These are phyloP conservation scores for Crocallis elinguaria DNA, from an alignment of 2,888 invertebrate species.

Conservation along the genomic window DNA sequence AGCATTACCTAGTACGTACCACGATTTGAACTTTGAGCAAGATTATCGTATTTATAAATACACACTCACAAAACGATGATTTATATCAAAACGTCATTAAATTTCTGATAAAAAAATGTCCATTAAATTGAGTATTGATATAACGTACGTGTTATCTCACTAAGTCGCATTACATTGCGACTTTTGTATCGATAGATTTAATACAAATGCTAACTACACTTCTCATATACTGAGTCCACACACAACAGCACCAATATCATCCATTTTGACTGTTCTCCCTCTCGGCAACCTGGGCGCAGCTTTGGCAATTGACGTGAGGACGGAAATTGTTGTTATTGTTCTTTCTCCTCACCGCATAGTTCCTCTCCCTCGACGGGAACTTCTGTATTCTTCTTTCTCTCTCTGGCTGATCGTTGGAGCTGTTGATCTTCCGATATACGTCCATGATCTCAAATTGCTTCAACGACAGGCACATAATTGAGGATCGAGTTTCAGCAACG, in stretches of 20 bases:
- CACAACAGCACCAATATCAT: constrained; percentile 30
- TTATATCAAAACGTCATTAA: neutral
- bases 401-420: constrained; percentile 46
- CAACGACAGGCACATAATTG: constrained; percentile 70
- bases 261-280: constrained; percentile 60
- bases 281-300: constrained; percentile 69
- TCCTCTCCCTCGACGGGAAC: constrained; percentile 88
- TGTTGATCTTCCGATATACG: constrained; percentile 64
- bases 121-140: no score
- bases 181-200: neutral
- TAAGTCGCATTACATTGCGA: neutral
- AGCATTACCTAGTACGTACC: neutral
- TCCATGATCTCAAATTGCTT: constrained; percentile 76
- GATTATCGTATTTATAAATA: neutral
- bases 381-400: constrained; percentile 79
- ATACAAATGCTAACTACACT: constrained; percentile 5
- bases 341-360: constrained; percentile 86
- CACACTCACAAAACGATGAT: neutral
- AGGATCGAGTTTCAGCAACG: constrained; percentile 12
- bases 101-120: no score
- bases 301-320: constrained; percentile 71
- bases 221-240: constrained; percentile 11
- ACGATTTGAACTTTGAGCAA: neutral
- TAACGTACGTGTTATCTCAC: neutral
- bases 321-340: constrained; percentile 77